Conservation (phyloP, 2,797 vertebrate genomes). For the Euphonia xanthogaster region DNA sequence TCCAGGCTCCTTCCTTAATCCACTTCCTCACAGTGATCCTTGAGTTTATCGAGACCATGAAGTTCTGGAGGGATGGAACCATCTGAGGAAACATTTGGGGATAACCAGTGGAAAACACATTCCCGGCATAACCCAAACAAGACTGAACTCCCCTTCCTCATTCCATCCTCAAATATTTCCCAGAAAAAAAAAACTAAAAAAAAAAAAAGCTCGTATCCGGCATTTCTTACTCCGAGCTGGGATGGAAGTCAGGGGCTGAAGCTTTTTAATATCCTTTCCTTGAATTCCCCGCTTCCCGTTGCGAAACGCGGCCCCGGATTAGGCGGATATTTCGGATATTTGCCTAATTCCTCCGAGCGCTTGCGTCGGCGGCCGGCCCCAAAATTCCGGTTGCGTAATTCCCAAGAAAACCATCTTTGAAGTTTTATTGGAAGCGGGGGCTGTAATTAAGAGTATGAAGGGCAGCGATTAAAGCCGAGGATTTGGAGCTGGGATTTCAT, state of each 20-base stretch:
- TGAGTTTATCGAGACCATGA: fast-evolving
- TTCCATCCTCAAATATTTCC: background rate
- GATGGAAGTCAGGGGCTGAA: fast-evolving
- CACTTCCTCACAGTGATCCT: fast-evolving
- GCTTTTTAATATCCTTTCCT: background rate
- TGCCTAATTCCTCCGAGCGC: background rate
- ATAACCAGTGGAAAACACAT: fast-evolving
- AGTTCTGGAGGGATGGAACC: background rate
- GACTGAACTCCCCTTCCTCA: background rate
- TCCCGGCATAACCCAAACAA: background rate
- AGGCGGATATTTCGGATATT: background rate
- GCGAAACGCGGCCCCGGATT: background rate
- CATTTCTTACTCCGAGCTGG: background rate
- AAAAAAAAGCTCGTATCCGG: background rate
- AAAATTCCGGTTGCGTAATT: background rate
- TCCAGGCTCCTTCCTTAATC: background rate
- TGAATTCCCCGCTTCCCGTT: background rate
- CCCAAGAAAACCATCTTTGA: background rate
- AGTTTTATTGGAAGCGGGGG: background rate
- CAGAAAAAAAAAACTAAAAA: background rate
- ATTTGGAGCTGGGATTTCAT: conserved; percentile 21
- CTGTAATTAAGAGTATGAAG: conserved; percentile 24
- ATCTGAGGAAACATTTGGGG: background rate
- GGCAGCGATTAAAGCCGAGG: background rate
- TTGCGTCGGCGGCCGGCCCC: background rate